Evolutionary conservation across 2,888 invertebrate genomes (phyloP), one percentile per base, ranked within the genome.

Genomic region (Yponomeuta sedellus): DNA sequence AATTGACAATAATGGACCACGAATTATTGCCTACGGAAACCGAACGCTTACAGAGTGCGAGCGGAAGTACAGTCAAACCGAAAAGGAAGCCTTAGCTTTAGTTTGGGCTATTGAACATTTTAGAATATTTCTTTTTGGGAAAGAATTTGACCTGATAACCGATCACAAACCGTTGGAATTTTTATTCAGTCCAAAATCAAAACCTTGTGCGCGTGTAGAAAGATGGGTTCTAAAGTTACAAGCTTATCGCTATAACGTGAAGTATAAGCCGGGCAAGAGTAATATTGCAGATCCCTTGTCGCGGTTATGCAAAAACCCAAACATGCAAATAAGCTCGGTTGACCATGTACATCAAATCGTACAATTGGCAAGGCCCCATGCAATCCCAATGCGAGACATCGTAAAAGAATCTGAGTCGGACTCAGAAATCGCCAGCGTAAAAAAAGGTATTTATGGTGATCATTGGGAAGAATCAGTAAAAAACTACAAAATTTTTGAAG

Each of bases 11-110:
- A 69, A 69, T 34, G 74, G 70, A 0, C 70, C 70, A 34, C 68
- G 76, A 69, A 70, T 86, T 4, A 82, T 86, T 40, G 74, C 75
- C 1, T 85, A 79, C 70, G 83, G 81, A 0, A 85, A 80, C 64
- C 73, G 71, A 70, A 82, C 72, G 68, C 73, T 80, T 65, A 74
- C 75, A 44, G 77, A 70, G 11, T 73, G 74, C 5, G 79, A 88
- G 67, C 73, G 70, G n/a, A 70, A 68, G 19, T 79, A 78, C 68
- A 81, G 74, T 5, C 77, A 77, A 67, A 75, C 39, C 72, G 78
- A 69, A 75, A 75, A 67, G 73, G 78, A 72, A 79, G 75, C 68
- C 0, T 62, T 68, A 10, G 68, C 68, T 1, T 20, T 68, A 2
- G 67, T 67, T 28, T 67, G 67, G 71, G 81, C 78, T 4, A 74